Base-by-base conservation (phyloP, 2,888 invertebrate species). In the Chesias legatella region DNA sequence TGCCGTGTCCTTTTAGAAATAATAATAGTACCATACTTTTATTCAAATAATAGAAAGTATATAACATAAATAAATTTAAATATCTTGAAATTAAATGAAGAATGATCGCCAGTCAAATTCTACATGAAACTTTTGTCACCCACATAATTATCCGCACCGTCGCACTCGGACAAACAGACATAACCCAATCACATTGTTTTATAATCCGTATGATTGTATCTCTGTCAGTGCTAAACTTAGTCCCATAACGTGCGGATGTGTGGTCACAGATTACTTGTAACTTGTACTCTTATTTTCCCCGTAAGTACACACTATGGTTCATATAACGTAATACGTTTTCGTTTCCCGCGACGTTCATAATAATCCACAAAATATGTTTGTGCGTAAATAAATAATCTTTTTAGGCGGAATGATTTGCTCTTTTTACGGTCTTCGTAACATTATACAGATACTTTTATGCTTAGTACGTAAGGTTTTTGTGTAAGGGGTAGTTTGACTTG, bases 291-390 rank as follows among this genome's bases (percentile, higher is more conserved):
- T 48, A 36, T 39, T 40, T 48, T 48, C 39, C 43, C 35, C 29
- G 13, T 17, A 17, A 17, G 13, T 17, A 17, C 13, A 17, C 13
- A 17, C 13, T 48, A 40, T 43, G 47, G 36, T 40, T 36, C 47
- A 43, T 39, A 43, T 39, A 43, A 36, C 43, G 47, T 48, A 48
- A 48, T 48, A 48, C 47, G 42, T 48, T 43, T 48, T 40, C 43
- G 47, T 48, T 48, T 17, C 5, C 13, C 5, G 13, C 13, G 13
- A 5, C 13, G 13, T 29, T 26, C 43, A 33, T 30, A 21, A 8
- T 20, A 9, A 21, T 41, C 37, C 39, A 39, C 33, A 26, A 47
- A 40, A 40, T 48, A 48, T 48, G 36, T n/a, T 7, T n/a, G 13
- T 7, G 17, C 8, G 13, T 13, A 29, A 7, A 11, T 11, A 11